A percentile compares a stretch with the other conserved stretches of the same genome.
Evolutionary conservation across 2,888 invertebrate genomes (phyloP).

Genomic region (Eretmocerus hayati): DNA sequence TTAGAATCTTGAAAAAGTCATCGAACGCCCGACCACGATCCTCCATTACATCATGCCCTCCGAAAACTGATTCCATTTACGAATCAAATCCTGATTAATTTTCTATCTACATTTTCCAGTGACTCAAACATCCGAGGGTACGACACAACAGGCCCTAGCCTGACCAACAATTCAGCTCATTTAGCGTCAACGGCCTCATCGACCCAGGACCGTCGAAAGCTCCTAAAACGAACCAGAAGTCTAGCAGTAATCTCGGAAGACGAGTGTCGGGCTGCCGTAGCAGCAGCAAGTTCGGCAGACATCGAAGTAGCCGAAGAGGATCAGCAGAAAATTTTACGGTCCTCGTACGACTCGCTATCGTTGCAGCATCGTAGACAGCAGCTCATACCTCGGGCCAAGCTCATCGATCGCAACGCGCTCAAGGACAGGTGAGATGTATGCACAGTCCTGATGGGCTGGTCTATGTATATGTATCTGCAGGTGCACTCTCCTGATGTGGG

Average conservation of each 20-base stretch:
- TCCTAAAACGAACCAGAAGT: constrained; percentile 61
- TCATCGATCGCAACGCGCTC: constrained; percentile 68
- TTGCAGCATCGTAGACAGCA: constrained; percentile 55
- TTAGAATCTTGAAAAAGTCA: too few species aligned
- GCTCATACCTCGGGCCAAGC: constrained; percentile 71
- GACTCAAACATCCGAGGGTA: background rate
- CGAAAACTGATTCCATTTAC: constrained; percentile 11
- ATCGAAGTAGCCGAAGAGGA: background rate
- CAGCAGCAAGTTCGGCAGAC: background rate
- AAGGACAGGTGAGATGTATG: constrained; percentile 59
- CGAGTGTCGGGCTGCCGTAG: constrained; percentile 50
- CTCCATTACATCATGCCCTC: too few species aligned
- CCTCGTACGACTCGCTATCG: constrained; percentile 7
- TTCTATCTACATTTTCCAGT: background rate
- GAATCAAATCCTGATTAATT: too few species aligned
- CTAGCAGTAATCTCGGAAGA: constrained; percentile 73
- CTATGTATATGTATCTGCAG: too few species aligned
- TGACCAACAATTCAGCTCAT: too few species aligned
- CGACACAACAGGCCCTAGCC: background rate
- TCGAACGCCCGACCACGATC: too few species aligned
- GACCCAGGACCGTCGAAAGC: constrained; percentile 39
- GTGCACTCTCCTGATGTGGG: too few species aligned
- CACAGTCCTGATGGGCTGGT: too few species aligned
- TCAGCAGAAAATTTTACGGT: too few species aligned
- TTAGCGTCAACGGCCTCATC: constrained; percentile 16